Percentiles rank a stretch among this genome's conserved stretches.
phyloP scores from a whole-genome alignment of 2,797 vertebrate genomes.

The Tenualosa thibaudeaui region DNA sequence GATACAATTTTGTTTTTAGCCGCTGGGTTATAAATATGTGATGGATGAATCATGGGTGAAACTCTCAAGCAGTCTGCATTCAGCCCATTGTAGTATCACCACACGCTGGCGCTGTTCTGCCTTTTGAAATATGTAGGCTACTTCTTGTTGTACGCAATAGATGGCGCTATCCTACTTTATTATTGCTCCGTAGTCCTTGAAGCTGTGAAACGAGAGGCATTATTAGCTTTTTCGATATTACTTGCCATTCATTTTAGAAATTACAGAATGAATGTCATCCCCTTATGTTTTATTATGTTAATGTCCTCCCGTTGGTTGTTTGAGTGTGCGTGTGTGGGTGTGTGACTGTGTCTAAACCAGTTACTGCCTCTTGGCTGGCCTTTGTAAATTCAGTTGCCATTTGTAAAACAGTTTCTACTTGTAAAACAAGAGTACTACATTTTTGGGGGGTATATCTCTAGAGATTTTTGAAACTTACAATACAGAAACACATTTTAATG shows the following conservation, averaged over 20 bases:
- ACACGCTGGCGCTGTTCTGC: neutral
- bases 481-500: neutral
- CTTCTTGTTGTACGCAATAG: neutral
- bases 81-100: neutral
- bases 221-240: neutral
- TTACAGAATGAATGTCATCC: neutral
- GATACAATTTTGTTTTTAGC: neutral
- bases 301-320: neutral
- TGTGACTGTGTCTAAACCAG: neutral
- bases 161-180: constrained; percentile 3
- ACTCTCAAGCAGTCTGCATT: neutral
- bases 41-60: neutral
- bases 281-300: neutral
- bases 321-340: too few species aligned
- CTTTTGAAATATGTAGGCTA: neutral
- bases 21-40: neutral
- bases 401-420: too few species aligned
- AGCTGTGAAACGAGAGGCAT: neutral
- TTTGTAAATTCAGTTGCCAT: neutral
- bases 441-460: neutral
- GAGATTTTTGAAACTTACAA: neutral
- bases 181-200: neutral
- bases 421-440: neutral
- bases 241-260: neutral
- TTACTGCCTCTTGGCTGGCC: neutral